These are phyloP conservation scores for Echiichthys vipera DNA, from an alignment of 2,797 vertebrate genomes.

Conservation along the genomic window DNA sequence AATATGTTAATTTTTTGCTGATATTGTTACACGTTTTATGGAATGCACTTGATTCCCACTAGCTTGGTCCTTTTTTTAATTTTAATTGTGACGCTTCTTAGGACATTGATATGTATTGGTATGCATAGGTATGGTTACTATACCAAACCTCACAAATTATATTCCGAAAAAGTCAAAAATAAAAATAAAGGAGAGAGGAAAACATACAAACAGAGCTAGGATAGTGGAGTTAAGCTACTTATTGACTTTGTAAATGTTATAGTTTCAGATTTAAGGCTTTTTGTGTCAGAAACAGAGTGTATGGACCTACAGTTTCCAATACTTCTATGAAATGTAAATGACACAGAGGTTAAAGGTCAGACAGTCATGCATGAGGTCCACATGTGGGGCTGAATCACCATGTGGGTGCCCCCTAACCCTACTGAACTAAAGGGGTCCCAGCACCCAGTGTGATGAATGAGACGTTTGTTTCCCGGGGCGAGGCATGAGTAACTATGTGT, in stretches of 20 bases:
- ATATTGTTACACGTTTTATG: neutral
- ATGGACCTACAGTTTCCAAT: neutral
- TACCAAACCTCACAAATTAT: neutral
- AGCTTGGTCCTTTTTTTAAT: neutral
- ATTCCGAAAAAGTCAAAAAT: neutral
- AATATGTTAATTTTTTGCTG: neutral
- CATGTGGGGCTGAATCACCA: constrained; percentile 66
- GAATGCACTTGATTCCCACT: neutral
- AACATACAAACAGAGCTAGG: neutral
- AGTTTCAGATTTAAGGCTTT: neutral
- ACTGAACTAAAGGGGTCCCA: constrained; percentile 67
- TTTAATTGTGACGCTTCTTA: neutral
- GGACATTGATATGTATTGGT: neutral
- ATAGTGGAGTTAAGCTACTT: neutral
- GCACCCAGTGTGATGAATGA: constrained; percentile 77
- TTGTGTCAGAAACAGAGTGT: neutral
- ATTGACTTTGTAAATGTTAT: constrained; percentile 1
- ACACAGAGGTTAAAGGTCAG: constrained; percentile 51
- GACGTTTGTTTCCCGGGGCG: constrained; percentile 85
- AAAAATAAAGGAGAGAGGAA: neutral
- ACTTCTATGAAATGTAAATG: constrained; percentile 44
- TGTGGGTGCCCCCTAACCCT: constrained; percentile 72
- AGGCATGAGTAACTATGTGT: constrained; percentile 87
- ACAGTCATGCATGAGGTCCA: constrained; percentile 61
- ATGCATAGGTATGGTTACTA: neutral